These are phyloP conservation scores for Junco hyemalis DNA, from an alignment of 2,113 vertebrate genomes.

Conservation along the genomic window DNA sequence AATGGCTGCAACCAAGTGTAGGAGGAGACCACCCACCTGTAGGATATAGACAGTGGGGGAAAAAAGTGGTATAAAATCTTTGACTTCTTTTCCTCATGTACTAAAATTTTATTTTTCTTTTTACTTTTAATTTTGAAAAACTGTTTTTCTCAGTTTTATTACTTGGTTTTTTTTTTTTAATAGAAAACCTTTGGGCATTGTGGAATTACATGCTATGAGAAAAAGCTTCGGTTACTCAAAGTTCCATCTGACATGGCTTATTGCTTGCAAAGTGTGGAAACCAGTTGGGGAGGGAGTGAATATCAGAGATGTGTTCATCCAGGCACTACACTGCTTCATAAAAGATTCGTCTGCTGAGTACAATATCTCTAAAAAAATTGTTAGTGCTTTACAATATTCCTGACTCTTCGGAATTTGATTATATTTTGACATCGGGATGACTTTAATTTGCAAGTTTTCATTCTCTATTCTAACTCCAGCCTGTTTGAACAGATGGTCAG, in stretches of 20 bases:
- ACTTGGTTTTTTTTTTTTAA: too few relatives aligned
- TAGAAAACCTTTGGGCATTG: neutral
- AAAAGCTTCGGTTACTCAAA: accelerated
- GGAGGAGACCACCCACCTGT: neutral
- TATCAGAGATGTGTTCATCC: neutral
- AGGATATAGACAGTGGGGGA: neutral
- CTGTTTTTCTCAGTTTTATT: neutral
- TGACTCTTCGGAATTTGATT: neutral
- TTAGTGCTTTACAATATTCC: neutral
- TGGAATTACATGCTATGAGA: neutral
- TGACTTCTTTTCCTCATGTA: neutral
- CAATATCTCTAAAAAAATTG: neutral
- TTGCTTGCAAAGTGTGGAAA: neutral
- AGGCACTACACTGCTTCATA: neutral
- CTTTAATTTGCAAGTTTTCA: conserved; percentile 6
- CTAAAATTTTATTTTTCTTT: neutral
- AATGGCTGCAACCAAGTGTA: neutral
- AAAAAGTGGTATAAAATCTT: neutral
- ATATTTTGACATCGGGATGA: neutral
- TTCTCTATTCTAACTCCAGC: neutral
- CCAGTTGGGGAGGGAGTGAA: neutral
- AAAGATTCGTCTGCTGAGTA: neutral
- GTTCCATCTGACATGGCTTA: neutral
- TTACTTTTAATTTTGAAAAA: neutral
- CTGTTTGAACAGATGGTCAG: neutral